Conservation (phyloP, 2,888 invertebrate genomes). For the Ichneumoninae sp. region DNA sequence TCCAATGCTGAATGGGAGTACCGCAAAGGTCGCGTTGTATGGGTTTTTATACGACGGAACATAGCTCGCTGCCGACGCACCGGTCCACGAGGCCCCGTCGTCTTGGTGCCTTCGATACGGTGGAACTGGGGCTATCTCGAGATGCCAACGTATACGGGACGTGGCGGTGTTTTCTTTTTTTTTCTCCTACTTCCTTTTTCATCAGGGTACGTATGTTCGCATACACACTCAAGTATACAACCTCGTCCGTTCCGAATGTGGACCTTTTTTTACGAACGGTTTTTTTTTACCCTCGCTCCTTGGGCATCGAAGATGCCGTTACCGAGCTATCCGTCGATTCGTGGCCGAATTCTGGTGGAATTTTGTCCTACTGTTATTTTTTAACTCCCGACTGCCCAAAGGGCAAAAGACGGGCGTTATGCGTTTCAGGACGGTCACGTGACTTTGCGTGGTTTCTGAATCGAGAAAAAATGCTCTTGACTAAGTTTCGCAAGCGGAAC, state of each 20-base stretch:
- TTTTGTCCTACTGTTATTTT: constrained; percentile 1
- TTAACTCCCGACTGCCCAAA: too few relatives aligned
- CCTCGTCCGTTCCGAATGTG: constrained; percentile 28
- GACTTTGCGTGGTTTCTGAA: too few relatives aligned
- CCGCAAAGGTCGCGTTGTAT: constrained; percentile 72
- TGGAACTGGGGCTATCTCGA: constrained; percentile 5
- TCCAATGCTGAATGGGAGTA: constrained; percentile 73
- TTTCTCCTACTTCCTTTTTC: constrained; percentile 27
- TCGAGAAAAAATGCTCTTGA: too few relatives aligned
- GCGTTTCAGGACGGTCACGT: too few relatives aligned
- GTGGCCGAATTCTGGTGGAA: background rate
- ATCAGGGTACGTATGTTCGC: constrained; percentile 37
- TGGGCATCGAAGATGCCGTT: constrained; percentile 46
- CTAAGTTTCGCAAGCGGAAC: too few relatives aligned
- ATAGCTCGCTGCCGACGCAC: constrained; percentile 21
- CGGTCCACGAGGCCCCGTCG: constrained; percentile 29
- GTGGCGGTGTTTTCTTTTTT: constrained; percentile 11
- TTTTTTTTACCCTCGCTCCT: constrained; percentile 24
- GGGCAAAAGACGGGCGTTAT: too few relatives aligned
- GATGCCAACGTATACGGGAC: constrained; percentile 20
- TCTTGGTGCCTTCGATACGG: constrained; percentile 26
- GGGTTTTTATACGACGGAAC: constrained; percentile 51
- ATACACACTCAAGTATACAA: constrained; percentile 35
- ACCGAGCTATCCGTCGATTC: background rate
- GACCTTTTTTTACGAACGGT: constrained; percentile 37